Evolutionary conservation across 64 coral and sea anemone species (phyloP).

Genomic region (Acropora tenuis): DNA sequence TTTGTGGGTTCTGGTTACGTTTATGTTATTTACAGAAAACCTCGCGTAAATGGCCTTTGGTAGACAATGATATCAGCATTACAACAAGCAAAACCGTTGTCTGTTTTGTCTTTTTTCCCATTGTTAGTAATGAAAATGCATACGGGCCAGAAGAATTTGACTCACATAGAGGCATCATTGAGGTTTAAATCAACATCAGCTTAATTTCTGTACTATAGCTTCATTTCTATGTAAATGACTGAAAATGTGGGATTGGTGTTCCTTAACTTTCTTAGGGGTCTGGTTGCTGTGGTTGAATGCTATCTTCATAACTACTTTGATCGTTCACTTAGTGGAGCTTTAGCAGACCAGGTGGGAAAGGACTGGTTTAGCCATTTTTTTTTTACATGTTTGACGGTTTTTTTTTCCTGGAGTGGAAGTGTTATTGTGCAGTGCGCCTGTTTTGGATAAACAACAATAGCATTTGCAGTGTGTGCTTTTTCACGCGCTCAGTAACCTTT

Average conservation of each 20-base stretch:
- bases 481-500: background rate
- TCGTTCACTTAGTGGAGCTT: slow-evolving; percentile 69
- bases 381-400: background rate
- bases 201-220: background rate
- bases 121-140: too few relatives aligned
- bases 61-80: too few relatives aligned
- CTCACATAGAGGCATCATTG: too few relatives aligned
- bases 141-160: too few relatives aligned
- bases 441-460: background rate
- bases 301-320: slow-evolving; percentile 93
- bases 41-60: background rate
- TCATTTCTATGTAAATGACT: background rate
- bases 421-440: background rate
- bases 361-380: background rate
- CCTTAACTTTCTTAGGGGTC: slow-evolving; percentile 56
- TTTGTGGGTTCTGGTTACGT: background rate
- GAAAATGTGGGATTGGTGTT: background rate
- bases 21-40: background rate
- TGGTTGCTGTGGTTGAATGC: slow-evolving; percentile 74
- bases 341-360: slow-evolving; percentile 79
- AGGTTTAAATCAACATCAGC: too few relatives aligned
- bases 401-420: background rate
- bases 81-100: too few relatives aligned
- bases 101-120: too few relatives aligned
- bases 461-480: background rate